These are phyloP conservation scores for Penaeus monodon DNA, from an alignment of 2,888 invertebrate genomes.

Conservation along the genomic window DNA sequence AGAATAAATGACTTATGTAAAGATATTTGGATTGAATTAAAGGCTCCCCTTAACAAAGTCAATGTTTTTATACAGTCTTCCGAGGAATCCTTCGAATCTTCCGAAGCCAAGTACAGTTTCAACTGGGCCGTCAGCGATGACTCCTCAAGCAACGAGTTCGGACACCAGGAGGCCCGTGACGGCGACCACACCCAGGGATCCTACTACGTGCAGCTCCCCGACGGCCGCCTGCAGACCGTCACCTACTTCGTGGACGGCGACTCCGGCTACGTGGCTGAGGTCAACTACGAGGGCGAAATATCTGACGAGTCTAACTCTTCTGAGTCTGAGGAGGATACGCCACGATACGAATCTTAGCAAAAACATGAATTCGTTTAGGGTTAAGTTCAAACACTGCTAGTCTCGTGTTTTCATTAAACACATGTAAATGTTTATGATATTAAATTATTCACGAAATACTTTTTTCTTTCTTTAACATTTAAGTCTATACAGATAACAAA, in stretches of 20 bases:
- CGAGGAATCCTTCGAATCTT: constrained; percentile 12
- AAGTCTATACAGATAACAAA: too few species aligned
- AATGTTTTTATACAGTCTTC: too few species aligned
- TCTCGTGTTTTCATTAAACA: too few species aligned
- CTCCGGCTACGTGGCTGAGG: constrained; percentile 41
- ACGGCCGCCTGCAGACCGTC: constrained; percentile 40
- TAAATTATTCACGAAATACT: too few species aligned
- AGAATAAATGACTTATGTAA: too few species aligned
- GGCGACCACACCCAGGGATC: constrained; percentile 30
- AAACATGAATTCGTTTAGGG: too few species aligned
- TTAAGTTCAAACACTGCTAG: too few species aligned
- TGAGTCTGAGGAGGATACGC: constrained; percentile 21
- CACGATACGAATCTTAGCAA: background rate
- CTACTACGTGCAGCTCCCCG: constrained; percentile 46
- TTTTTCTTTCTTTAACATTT: too few species aligned
- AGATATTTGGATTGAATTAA: too few species aligned
- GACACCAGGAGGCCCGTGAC: constrained; percentile 31
- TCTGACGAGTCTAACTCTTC: constrained; percentile 11
- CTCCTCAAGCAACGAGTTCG: constrained; percentile 35
- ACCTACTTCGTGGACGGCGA: constrained; percentile 35
- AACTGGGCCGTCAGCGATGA: constrained; percentile 27
- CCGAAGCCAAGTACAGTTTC: constrained; percentile 40
- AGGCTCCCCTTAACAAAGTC: too few species aligned
- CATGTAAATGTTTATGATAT: too few species aligned
- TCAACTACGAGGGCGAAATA: constrained; percentile 31